Conservation (phyloP, 2,113 vertebrate genomes). For the Trichomycterus rosablanca region DNA sequence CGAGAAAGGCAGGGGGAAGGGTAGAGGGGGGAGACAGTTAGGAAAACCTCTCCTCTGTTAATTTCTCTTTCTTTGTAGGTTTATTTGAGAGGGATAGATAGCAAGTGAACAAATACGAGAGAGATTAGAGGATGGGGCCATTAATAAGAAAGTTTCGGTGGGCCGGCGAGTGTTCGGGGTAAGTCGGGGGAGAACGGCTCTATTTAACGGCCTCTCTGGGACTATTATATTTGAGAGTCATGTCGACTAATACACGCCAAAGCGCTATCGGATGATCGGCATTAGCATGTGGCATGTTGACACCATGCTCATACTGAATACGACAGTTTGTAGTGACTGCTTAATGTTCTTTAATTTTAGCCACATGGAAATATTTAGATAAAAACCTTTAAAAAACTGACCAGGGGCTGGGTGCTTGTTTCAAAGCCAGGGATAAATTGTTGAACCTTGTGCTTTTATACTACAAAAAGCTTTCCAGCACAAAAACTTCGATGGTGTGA, state of each 20-base stretch:
- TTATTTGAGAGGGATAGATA: constrained; percentile 47
- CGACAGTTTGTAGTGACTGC: too few species aligned
- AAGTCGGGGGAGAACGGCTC: constrained; percentile 34
- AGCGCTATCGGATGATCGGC: constrained; percentile 39
- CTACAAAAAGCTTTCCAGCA: too few species aligned
- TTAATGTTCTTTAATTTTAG: too few species aligned
- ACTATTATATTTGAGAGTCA: constrained; percentile 46
- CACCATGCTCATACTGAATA: neutral
- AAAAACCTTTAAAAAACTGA: too few species aligned
- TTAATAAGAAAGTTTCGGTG: constrained; percentile 41
- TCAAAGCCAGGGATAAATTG: too few species aligned
- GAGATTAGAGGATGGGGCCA: constrained; percentile 22
- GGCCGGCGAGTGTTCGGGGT: constrained; percentile 12
- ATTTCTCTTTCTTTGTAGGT: constrained; percentile 59
- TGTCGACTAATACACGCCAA: constrained; percentile 42
- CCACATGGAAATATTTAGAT: too few species aligned
- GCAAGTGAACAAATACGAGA: constrained; percentile 26
- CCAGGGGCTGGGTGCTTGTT: too few species aligned
- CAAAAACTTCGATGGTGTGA: too few species aligned
- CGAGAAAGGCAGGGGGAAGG: constrained; percentile 62
- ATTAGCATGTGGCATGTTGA: constrained; percentile 39
- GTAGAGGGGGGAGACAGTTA: constrained; percentile 18
- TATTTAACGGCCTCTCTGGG: constrained; percentile 45
- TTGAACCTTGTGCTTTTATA: too few species aligned
- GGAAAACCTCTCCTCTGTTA: constrained; percentile 61